Evolutionary conservation across 2,113 vertebrate genomes (phyloP), one percentile per base, ranked within the genome.

Genomic region (Sphyrna mokarran): DNA sequence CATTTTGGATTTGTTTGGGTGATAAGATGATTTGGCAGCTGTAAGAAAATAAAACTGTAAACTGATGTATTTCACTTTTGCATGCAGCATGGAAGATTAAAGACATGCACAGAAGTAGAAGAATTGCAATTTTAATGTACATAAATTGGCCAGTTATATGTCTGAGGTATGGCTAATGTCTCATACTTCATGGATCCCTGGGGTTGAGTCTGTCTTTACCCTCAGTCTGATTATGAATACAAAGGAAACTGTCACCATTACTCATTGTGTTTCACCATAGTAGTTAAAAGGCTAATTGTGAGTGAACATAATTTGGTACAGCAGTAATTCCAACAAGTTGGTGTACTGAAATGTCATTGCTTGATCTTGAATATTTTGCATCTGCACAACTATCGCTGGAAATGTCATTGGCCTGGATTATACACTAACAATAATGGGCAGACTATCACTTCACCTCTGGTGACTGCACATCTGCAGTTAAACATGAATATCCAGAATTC

Each of bases 291-390:
- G 94, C 11, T 48, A 11, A 72, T 95, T 72, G 26, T 5, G 4
- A 72, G 23, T 72, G 94, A 95, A 95, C 23, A 16, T 54, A 29
- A 76, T 29, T 69, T 8, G 6, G 43, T 43, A 70, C 13, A 43
- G 48, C 26, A 95, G 37, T 72, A 76, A 54, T 72, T 95, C 22
- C 43, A 33, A 33, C 40, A 95, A 72, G 23, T 5, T 72, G 26
- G 87, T 48, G 87, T 58, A 61, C 61, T 90, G 87, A 90, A 90
- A 90, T 90, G 87, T 29, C 54, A 90, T 61, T 61, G 87, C 69
- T 94, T 95, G 23, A 48, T 43, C 40, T 68, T 54, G 69, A 48
- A 9, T 40, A 70, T 94, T 26, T 4, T 22, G 43, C 9, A 69
- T 40, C n/a, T 16, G 69, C 11, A 40, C 40, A 76, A 37, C 69